Percentiles rank a stretch among this genome's conserved stretches.
Conservation (phyloP, 2,888 invertebrate species). For the Thecocarcelia acutangulata region DNA sequence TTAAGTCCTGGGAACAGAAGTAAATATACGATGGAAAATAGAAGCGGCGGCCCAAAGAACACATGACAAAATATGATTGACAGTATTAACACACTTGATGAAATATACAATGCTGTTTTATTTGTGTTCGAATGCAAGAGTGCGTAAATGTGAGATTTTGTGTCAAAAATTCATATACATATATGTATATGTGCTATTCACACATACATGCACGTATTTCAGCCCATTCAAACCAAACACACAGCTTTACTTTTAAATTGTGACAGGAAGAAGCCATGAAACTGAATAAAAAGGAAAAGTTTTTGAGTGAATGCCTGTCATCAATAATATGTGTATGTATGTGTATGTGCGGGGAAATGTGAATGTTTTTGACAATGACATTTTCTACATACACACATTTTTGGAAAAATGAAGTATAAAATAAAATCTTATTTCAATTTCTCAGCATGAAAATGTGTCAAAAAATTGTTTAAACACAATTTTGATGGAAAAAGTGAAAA, state of each 20-base stretch:
- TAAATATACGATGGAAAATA: background rate
- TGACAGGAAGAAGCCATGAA: background rate
- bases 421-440: slow-evolving; percentile 41
- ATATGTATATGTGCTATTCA: no score
- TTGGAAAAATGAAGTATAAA: background rate
- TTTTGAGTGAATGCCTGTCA: slow-evolving; percentile 7
- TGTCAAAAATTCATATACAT: slow-evolving; percentile 37
- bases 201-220: background rate
- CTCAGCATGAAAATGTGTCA: slow-evolving; percentile 28
- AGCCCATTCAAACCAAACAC: background rate
- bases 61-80: slow-evolving; percentile 66
- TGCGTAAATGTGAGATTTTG: slow-evolving; percentile 36
- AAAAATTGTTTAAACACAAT: slow-evolving; percentile 29
- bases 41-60: slow-evolving; percentile 8
- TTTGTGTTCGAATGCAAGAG: slow-evolving; percentile 15
- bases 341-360: slow-evolving; percentile 7
- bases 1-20: background rate
- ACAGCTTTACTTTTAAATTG: background rate
- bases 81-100: slow-evolving; percentile 67
- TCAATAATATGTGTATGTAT: background rate
- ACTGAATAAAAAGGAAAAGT: slow-evolving; percentile 6
- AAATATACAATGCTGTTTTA: slow-evolving; percentile 53
- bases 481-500: slow-evolving; percentile 1
- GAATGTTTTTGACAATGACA: slow-evolving; percentile 44
- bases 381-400: slow-evolving; percentile 24